Evolutionary conservation across 2,888 invertebrate genomes (phyloP).

Genomic region (Macaria liturata): DNA sequence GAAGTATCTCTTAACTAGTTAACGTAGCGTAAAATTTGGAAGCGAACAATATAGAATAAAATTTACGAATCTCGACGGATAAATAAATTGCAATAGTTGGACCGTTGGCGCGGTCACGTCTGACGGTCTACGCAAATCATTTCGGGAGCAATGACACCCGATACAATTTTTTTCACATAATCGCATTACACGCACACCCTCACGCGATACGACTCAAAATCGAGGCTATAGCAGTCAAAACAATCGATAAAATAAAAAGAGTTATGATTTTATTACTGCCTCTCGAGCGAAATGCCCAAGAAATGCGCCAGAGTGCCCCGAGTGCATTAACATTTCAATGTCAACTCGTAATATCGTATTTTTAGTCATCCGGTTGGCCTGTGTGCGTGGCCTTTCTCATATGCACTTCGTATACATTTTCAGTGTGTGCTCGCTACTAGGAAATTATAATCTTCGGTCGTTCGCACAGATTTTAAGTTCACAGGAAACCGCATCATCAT

Average conservation of each 20-base stretch:
- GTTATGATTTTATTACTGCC: constrained; percentile 51
- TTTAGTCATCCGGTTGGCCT: constrained; percentile 66
- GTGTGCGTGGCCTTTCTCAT: constrained; percentile 71
- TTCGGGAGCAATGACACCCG: constrained; percentile 57
- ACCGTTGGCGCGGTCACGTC: constrained; percentile 39
- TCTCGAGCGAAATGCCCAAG: constrained; percentile 61
- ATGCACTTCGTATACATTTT: constrained; percentile 42
- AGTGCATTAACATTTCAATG: constrained; percentile 83
- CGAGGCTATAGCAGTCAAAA: constrained; percentile 64
- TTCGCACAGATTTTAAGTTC: constrained; percentile 53
- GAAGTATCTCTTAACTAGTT: constrained; percentile 45
- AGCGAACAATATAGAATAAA: constrained; percentile 48
- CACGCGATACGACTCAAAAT: constrained; percentile 52
- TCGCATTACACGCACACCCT: constrained; percentile 52
- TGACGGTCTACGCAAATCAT: constrained; percentile 47
- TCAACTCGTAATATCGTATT: constrained; percentile 77
- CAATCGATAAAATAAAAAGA: constrained; percentile 68
- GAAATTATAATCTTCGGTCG: constrained; percentile 65
- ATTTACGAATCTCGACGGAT: constrained; percentile 38
- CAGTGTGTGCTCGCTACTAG: constrained; percentile 56
- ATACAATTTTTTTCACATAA: constrained; percentile 60
- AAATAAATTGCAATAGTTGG: constrained; percentile 36
- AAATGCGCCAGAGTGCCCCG: constrained; percentile 65
- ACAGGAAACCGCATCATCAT: constrained; percentile 42
- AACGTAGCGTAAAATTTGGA: constrained; percentile 48